Evolutionary conservation across 2,797 vertebrate species (phyloP).

Genomic region (Limnodromus scolopaceus): DNA sequence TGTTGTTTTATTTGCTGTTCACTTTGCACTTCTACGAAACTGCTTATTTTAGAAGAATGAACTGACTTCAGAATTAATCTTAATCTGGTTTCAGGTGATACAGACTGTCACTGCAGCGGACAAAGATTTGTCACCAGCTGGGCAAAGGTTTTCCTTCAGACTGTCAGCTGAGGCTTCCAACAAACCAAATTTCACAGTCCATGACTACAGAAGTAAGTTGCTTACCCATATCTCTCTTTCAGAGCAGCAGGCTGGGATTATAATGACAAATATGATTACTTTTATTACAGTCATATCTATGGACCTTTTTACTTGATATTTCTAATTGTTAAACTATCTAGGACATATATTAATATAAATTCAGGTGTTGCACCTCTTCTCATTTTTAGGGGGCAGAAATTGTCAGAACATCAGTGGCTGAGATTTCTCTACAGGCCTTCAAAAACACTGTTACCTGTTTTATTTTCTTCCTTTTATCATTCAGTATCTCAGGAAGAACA

Average conservation of each 20-base stretch:
- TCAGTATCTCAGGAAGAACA: conserved; percentile 30
- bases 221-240: not conserved
- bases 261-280: not conserved
- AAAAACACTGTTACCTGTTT: not conserved
- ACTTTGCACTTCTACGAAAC: not conserved
- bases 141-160: conserved; percentile 93
- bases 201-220: conserved; percentile 94
- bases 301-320: not conserved
- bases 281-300: not conserved
- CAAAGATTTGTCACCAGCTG: conserved; percentile 88
- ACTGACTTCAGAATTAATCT: conserved; percentile 49
- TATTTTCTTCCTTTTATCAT: conserved; percentile 35
- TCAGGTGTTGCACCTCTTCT: conserved; percentile 18
- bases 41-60: not conserved
- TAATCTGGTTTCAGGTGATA: conserved; percentile 87
- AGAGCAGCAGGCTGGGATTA: not conserved
- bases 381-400: conserved; percentile 50
- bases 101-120: conserved; percentile 90
- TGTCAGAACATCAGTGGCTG: conserved; percentile 77
- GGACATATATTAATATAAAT: not conserved
- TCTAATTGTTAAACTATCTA: not conserved
- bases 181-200: conserved; percentile 94
- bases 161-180: conserved; percentile 85
- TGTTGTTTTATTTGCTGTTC: not conserved
- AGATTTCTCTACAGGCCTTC: conserved; percentile 17